Conservation (phyloP, 1,140 invertebrate genomes). For the Microplitis mediator region DNA sequence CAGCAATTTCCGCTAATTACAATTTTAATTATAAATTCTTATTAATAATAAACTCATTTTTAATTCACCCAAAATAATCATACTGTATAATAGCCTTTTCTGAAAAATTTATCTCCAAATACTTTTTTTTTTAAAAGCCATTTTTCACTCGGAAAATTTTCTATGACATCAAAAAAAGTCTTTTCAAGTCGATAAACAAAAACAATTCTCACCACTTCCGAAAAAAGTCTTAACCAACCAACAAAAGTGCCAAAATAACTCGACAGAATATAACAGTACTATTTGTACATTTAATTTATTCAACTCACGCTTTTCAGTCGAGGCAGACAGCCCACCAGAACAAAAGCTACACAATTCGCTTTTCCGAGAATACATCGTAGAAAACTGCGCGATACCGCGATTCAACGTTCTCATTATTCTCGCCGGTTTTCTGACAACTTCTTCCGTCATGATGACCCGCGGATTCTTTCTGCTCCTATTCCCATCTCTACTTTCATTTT, state of each 20-base stretch:
- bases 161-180: too few relatives aligned
- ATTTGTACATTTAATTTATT: conserved; percentile 26
- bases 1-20: too few relatives aligned
- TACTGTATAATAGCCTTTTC: too few relatives aligned
- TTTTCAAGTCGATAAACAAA: too few relatives aligned
- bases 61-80: too few relatives aligned
- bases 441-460: neutral
- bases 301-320: conserved; percentile 13
- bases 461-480: neutral
- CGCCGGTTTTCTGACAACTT: neutral
- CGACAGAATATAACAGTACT: conserved; percentile 9
- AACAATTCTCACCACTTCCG: too few relatives aligned
- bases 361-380: neutral
- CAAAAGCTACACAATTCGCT: neutral
- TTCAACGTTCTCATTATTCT: conserved; percentile 24
- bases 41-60: too few relatives aligned
- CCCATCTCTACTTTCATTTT: too few relatives aligned
- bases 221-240: neutral
- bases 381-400: neutral
- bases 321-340: neutral
- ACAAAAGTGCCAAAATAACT: neutral
- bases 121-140: too few relatives aligned
- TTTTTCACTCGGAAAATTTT: too few relatives aligned
- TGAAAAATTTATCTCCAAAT: too few relatives aligned
- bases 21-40: too few relatives aligned